Evolutionary conservation across 2,888 invertebrate genomes (phyloP).

Genomic region (Strigamia transsilvanica): DNA sequence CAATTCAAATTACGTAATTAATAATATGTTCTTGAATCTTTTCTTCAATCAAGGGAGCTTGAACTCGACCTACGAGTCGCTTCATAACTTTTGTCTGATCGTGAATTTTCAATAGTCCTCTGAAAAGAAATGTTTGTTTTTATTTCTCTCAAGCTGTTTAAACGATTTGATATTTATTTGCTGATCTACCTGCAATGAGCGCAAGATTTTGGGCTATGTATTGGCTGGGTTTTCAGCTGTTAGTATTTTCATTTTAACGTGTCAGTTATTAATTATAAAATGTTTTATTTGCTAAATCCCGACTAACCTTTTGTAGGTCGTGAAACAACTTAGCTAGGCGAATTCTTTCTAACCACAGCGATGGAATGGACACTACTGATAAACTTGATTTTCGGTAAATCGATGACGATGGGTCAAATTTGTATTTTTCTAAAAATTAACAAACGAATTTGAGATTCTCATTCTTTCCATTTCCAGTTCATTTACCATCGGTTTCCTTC

Average conservation of each 20-base stretch:
- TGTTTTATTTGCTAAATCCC: neutral
- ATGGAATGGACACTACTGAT: neutral
- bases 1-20: neutral
- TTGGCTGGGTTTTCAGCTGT: neutral
- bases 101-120: neutral
- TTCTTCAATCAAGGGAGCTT: conserved; percentile 6
- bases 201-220: neutral
- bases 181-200: neutral
- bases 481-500: neutral
- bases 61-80: neutral
- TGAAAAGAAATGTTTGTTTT: neutral
- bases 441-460: neutral
- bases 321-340: neutral
- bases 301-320: neutral
- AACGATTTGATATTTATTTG: neutral
- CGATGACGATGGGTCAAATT: neutral
- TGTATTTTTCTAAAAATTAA: neutral
- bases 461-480: neutral
- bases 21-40: neutral
- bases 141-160: neutral
- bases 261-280: neutral
- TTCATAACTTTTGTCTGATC: neutral
- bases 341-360: neutral
- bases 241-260: neutral
- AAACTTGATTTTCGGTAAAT: neutral